These are phyloP conservation scores for Pongo pygmaeus DNA, from an alignment of 2,113 vertebrate species.

Conservation along the genomic window DNA sequence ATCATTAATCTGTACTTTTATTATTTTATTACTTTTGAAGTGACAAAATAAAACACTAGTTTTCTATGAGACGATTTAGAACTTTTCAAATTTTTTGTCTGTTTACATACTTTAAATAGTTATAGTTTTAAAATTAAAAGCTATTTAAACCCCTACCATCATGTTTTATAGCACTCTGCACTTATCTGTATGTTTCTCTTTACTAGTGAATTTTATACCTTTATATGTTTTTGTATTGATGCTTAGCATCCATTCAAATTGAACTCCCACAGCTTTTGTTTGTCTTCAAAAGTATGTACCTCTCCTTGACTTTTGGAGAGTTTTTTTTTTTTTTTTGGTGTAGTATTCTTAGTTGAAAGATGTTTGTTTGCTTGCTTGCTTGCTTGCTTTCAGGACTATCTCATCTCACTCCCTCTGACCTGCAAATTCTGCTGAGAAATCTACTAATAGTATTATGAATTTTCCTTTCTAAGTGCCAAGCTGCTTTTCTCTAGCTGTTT, in stretches of 20 bases:
- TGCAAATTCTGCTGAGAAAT: background rate
- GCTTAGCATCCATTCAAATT: background rate
- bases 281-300: background rate
- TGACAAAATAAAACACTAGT: too few species aligned
- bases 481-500: background rate
- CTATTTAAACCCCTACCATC: background rate
- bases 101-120: too few species aligned
- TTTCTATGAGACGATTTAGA: too few species aligned
- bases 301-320: background rate
- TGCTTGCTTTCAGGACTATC: background rate
- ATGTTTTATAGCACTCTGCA: background rate
- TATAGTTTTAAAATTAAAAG: background rate
- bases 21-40: background rate
- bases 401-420: background rate
- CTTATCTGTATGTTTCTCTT: background rate
- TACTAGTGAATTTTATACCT: background rate
- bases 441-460: background rate
- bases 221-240: background rate
- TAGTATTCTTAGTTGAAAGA: background rate
- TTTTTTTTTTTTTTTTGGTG: too few species aligned
- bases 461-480: background rate
- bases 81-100: too few species aligned
- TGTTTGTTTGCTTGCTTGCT: background rate
- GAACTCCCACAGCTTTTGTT: background rate
- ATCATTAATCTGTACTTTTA: background rate